A percentile compares a stretch with the other conserved stretches of the same genome.
phyloP scores from a whole-genome alignment of 2,888 invertebrate genomes.

The Strigamia crassipes region DNA sequence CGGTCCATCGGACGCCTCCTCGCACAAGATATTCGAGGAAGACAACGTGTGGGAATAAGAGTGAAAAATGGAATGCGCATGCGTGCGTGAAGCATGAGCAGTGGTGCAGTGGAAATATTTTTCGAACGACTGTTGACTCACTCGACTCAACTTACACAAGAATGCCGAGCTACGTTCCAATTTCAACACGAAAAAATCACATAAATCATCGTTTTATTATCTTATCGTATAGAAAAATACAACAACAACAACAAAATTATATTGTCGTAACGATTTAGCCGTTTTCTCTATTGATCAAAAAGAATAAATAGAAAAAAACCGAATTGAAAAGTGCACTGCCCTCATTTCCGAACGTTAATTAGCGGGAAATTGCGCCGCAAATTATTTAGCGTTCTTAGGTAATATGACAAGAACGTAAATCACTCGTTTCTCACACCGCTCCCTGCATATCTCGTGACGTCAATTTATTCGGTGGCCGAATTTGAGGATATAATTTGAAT shows the following conservation, averaged over 20 bases:
- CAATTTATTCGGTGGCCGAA: slow-evolving; percentile 20
- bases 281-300: background rate
- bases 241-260: background rate
- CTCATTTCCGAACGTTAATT: slow-evolving; percentile 18
- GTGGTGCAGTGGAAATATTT: slow-evolving; percentile 27
- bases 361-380: background rate
- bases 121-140: slow-evolving; percentile 28
- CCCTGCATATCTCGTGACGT: background rate
- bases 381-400: slow-evolving; percentile 20
- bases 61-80: slow-evolving; percentile 30
- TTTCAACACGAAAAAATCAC: background rate
- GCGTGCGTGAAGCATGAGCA: slow-evolving; percentile 40
- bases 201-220: background rate
- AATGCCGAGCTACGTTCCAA: background rate
- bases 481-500: slow-evolving; percentile 23
- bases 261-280: background rate
- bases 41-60: slow-evolving; percentile 34
- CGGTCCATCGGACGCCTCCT: slow-evolving; percentile 34
- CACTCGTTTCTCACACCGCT: background rate
- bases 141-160: slow-evolving; percentile 13
- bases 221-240: background rate
- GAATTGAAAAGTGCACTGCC: background rate
- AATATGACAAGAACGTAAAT: slow-evolving; percentile 38
- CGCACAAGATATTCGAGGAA: slow-evolving; percentile 42
- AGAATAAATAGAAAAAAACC: background rate